Conservation (phyloP, 2,888 invertebrate species). For the Himalopsyche kuldschensis region DNA sequence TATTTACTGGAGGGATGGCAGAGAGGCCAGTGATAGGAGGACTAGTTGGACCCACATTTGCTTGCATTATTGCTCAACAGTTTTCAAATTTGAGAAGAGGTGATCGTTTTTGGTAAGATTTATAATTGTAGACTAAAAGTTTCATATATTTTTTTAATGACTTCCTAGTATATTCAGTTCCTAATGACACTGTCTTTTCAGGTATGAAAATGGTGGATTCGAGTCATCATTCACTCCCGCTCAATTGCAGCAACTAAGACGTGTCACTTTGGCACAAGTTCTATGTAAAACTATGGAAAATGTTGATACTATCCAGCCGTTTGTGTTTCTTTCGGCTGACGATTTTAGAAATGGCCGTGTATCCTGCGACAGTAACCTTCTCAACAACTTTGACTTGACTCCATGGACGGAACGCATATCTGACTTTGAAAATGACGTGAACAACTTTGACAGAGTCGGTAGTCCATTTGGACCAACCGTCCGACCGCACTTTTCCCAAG, state of each 20-base stretch:
- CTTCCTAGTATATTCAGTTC: background rate
- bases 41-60: constrained; percentile 83
- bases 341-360: constrained; percentile 62
- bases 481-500: constrained; percentile 6
- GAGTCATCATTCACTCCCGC: constrained; percentile 75
- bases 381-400: constrained; percentile 62
- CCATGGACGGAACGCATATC: constrained; percentile 63
- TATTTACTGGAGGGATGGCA: constrained; percentile 81
- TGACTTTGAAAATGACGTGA: constrained; percentile 41
- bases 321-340: constrained; percentile 67
- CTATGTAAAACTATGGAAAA: constrained; percentile 68
- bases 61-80: constrained; percentile 85
- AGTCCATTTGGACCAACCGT: constrained; percentile 17
- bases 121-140: background rate
- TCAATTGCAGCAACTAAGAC: constrained; percentile 73
- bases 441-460: constrained; percentile 35
- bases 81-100: constrained; percentile 77
- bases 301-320: constrained; percentile 70
- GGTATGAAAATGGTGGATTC: constrained; percentile 77
- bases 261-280: constrained; percentile 72
- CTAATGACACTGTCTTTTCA: constrained; percentile 42
- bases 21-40: constrained; percentile 80
- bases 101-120: constrained; percentile 71
- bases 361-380: constrained; percentile 58
- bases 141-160: background rate